phyloP scores from a whole-genome alignment of 2,888 invertebrate genomes.

The Acleris holmiana region DNA sequence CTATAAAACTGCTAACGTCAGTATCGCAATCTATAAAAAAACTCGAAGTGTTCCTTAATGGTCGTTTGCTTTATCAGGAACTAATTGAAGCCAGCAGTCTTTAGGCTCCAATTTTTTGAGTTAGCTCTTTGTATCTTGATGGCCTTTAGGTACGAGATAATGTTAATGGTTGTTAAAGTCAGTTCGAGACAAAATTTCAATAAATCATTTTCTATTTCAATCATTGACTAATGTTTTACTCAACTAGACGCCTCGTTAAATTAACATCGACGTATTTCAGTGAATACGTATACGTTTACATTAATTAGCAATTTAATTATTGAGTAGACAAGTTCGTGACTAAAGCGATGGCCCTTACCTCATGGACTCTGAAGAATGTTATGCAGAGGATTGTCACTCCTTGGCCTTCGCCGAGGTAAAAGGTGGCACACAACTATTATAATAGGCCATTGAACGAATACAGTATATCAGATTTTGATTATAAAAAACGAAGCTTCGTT shows the following conservation, averaged over 20 bases:
- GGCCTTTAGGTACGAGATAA: conserved; percentile 13
- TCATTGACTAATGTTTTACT: conserved; percentile 8
- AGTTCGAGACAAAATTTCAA: conserved; percentile 4
- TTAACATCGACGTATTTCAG: conserved; percentile 17
- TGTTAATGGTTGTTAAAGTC: conserved; percentile 12
- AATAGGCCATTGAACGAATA: neutral
- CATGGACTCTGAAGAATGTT: conserved; percentile 27
- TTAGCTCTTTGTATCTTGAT: conserved; percentile 8
- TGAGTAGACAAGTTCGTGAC: conserved; percentile 20
- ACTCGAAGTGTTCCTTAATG: neutral
- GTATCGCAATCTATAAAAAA: too few species aligned
- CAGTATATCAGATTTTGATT: neutral
- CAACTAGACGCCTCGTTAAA: conserved; percentile 2
- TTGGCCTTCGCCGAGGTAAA: conserved; percentile 32
- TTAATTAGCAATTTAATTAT: conserved; percentile 18
- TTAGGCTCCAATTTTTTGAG: conserved; percentile 5
- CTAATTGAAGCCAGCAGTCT: neutral
- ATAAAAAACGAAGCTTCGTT: neutral
- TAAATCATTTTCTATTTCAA: neutral
- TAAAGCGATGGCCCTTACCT: conserved; percentile 28
- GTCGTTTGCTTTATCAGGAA: neutral
- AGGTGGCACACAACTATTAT: conserved; percentile 7
- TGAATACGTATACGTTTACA: conserved; percentile 9
- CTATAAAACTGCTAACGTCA: too few species aligned
- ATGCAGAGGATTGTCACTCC: conserved; percentile 24